These are phyloP conservation scores for Morone saxatilis DNA, from an alignment of 2,113 vertebrate species.

Conservation along the genomic window DNA sequence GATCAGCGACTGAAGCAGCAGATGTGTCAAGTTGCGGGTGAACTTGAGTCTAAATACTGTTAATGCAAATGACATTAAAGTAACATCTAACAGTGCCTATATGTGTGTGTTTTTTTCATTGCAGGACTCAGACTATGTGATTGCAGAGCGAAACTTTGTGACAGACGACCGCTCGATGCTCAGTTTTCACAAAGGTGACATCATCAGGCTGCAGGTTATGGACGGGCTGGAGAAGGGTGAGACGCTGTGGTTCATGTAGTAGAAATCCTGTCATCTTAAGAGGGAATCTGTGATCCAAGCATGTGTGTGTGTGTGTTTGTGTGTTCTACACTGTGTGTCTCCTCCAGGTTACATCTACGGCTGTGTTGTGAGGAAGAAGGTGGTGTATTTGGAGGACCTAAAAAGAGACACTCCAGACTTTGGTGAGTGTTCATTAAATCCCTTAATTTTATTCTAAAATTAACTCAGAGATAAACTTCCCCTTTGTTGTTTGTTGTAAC, in stretches of 20 bases:
- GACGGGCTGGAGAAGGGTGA: slow-evolving; percentile 89
- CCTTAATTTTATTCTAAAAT: slow-evolving; percentile 1
- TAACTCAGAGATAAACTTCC: neutral
- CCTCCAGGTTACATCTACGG: slow-evolving; percentile 89
- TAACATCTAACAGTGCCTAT: neutral
- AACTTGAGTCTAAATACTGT: neutral
- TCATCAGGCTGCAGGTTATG: slow-evolving; percentile 92
- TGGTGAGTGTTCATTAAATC: slow-evolving; percentile 84
- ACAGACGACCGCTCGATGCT: slow-evolving; percentile 86
- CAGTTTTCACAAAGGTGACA: slow-evolving; percentile 96
- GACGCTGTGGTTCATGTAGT: slow-evolving; percentile 1
- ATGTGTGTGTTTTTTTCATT: neutral
- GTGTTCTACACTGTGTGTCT: slow-evolving; percentile 26
- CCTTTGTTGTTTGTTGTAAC: neutral
- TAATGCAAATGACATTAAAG: neutral
- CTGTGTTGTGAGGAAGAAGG: slow-evolving; percentile 96
- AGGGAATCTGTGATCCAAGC: neutral
- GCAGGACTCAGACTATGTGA: slow-evolving; percentile 95
- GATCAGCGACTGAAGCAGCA: neutral
- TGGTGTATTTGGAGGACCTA: slow-evolving; percentile 94
- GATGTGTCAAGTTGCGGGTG: neutral
- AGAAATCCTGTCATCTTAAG: neutral
- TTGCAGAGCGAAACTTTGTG: slow-evolving; percentile 93
- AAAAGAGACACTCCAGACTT: slow-evolving; percentile 92
- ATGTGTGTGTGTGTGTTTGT: neutral